These are phyloP conservation scores for Torymus tubicola DNA, from an alignment of 2,888 invertebrate species.

Conservation along the genomic window DNA sequence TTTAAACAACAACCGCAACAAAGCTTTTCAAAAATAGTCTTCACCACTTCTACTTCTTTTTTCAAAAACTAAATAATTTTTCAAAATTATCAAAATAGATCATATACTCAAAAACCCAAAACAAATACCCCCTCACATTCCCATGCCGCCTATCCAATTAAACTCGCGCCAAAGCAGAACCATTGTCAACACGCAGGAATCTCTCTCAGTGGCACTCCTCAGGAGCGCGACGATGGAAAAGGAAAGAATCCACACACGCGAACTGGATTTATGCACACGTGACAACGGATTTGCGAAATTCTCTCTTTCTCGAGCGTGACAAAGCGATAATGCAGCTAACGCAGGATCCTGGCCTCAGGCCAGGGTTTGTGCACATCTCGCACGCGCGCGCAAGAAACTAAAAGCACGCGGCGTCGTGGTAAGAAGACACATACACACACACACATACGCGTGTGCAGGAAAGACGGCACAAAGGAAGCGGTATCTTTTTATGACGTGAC, in stretches of 20 bases:
- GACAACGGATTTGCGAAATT: slow-evolving; percentile 53
- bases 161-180: not conserved
- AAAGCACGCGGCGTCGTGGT: not conserved
- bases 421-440: not conserved
- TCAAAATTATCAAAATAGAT: too few species aligned
- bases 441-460: not conserved
- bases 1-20: not conserved
- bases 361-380: slow-evolving; percentile 52
- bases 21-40: too few species aligned
- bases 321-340: slow-evolving; percentile 64
- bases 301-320: slow-evolving; percentile 52
- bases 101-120: too few species aligned
- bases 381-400: slow-evolving; percentile 14
- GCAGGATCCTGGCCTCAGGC: slow-evolving; percentile 66
- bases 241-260: slow-evolving; percentile 17
- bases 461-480: slow-evolving; percentile 36
- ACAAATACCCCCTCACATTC: too few species aligned
- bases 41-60: too few species aligned
- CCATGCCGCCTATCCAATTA: not conserved
- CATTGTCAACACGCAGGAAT: too few species aligned
- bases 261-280: slow-evolving; percentile 50
- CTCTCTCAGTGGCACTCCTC: not conserved
- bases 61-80: too few species aligned
- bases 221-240: not conserved
- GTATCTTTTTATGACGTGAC: not conserved